Base-by-base conservation (phyloP, 2,797 vertebrate species). In the Catamblyrhynchus diadema region DNA sequence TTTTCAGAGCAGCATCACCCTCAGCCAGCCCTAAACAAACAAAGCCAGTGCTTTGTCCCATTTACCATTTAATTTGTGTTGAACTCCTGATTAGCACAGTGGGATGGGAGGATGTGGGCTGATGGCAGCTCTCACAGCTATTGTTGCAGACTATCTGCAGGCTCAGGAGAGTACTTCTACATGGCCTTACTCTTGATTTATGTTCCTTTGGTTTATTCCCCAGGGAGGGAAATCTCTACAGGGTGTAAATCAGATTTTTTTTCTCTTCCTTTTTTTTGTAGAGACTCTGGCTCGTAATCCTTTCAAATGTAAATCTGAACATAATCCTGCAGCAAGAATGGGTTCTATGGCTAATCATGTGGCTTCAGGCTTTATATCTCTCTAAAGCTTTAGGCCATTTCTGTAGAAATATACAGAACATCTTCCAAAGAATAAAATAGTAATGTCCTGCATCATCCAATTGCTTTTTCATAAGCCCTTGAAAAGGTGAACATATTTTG, bases 301-400 rank as follows among this genome's bases (percentile, higher is more conserved):
- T 97, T 95, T 96, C 82, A 90, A 94, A 96, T 90, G 80, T 93
- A 96, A 97, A 95, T 90, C 80, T 62, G 87, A 91, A 86, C 62
- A 84, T 90, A 94, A 95, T 96, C 96, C 85, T 94, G 73, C 48
- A 86, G 39, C 59, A 70, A 47, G 85, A 88, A 83, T 65, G 42
- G 60, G 37, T 88, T 84, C 87, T 64, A 9, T 51, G 60, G 87
- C 77, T 91, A 81, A 88, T 93, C 85, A 51, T 42, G 56, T 70
- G 71, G 59, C 82, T 94, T 66, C 47, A 45, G 84, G 78, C 72
- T 86, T 90, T 77, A 41, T 72, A 69, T 50, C 62, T 73, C 66
- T 80, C 41, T 50, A 81, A 86, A 81, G 80, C 77, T 84, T 86
- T 78, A 67, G 89, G 85, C 69, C 35, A 91, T 94, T 95, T 86